Evolutionary conservation across 2,888 invertebrate species (phyloP), one percentile per base, ranked within the genome.

Genomic region (Hyalella azteca): DNA sequence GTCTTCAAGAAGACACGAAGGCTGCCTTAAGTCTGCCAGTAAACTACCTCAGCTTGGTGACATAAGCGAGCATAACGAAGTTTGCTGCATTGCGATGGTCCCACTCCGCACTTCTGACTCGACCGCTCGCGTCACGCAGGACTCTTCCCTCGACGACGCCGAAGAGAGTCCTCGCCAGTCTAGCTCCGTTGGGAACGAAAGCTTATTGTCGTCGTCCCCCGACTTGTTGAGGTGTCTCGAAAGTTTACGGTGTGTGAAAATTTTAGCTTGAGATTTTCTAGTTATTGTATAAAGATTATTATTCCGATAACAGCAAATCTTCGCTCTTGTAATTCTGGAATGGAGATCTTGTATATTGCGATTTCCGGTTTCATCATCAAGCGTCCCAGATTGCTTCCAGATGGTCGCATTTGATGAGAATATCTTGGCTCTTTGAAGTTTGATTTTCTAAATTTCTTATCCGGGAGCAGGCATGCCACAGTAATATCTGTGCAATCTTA

Each of bases 11-110:
- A 32, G 66, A 66, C 66, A 66, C 39, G 66, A 66, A 19, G 66
- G 66, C 39, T 66, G 66, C 29, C 66, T 15, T 29, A 11, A 39
- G 66, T 66, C 66, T 32, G 66, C 66, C 9, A 66, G 66, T 19
- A 32, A 19, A 36, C 11, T 36, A 1, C 66, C 66, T 5, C 66
- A 36, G 66, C 66, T 66, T 32, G 36, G 29, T 22, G 39, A 36
- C 39, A 66, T 66, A 32, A 66, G 66, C 2, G 66, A 66, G 19
- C 66, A 66, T 15, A 66, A 36, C 29, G 66, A 66, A 36, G 19
- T 36, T 7, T 66, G 66, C 36, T 66, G 66, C 19, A 19, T 36
- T 29, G 22, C 66, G 39, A 36, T 36, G 32, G 19, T 36, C 22
- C 36, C 66, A 5, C 29, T 36, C 11, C 36, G 66, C 66, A 36